Evolutionary conservation across 2,888 invertebrate species (phyloP), one percentile per base, ranked within the genome.

Genomic region (Microctonus hyperodae): DNA sequence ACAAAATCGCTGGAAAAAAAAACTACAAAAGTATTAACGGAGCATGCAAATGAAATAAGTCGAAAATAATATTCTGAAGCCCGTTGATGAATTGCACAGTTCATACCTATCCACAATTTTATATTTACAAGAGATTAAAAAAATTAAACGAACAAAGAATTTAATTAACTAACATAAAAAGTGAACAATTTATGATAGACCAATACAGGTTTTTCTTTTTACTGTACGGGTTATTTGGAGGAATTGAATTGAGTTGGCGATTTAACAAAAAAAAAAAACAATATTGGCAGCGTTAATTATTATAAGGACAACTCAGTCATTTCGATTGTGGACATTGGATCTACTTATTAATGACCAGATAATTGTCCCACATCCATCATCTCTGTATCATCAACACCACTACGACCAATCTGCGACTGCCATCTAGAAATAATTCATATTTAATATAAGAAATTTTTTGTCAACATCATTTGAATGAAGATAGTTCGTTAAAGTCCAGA

Each of bases 281-380:
- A 7, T 4, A 56, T 16, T 56, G 11, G 16, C 16, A 6, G 16
- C 28, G 7, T 33, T 16, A n/a, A n/a, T n/a, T n/a, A n/a, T n/a
- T n/a, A n/a, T n/a, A 2, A 33, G 56, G 22, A 23, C 2, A 16
- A 37, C 16, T 16, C 25, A 13, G 33, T 22, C 35, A 23, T 2
- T 20, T 58, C 9, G 22, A 20, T 40, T 40, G 23, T 7, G 53
- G 2, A 28, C 11, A 3, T 23, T 58, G 9, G 13, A n/a, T 20
- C 25, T 22, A 37, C 78, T 79, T 80, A 82, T 79, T 80, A 78
- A 74, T 74, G 76, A 68, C 76, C 77, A 28, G 77, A 69, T 70
- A 80, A 66, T 50, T 79, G 81, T 48, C 75, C 79, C 25, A 81
- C 76, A 62, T 82, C 83, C 76, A 81, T 79, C 81, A 83, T 82